These are phyloP conservation scores for Zosterops hypoxanthus DNA, from an alignment of 2,113 vertebrate species.

Conservation along the genomic window DNA sequence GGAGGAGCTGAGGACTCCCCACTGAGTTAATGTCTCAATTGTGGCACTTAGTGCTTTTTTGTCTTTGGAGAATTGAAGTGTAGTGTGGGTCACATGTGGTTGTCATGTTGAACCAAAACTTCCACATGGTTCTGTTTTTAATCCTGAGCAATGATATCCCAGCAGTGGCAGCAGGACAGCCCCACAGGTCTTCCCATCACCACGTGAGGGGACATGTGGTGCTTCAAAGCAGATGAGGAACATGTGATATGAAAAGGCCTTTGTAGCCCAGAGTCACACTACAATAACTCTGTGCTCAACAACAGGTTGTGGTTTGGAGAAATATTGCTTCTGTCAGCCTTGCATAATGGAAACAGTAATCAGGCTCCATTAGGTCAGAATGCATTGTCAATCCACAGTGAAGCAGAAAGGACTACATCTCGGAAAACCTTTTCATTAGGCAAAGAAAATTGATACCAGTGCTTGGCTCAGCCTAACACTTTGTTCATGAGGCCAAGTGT, in stretches of 20 bases:
- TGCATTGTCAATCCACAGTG: slow-evolving; percentile 59
- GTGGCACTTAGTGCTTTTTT: not conserved
- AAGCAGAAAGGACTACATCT: slow-evolving; percentile 60
- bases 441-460: slow-evolving; percentile 55
- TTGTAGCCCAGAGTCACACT: slow-evolving; percentile 13
- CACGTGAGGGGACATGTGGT: not conserved
- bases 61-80: not conserved
- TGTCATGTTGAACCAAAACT: not conserved
- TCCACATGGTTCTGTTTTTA: not conserved
- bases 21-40: not conserved
- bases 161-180: not conserved
- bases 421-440: slow-evolving; percentile 54
- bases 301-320: slow-evolving; percentile 54
- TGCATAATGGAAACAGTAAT: slow-evolving; percentile 59
- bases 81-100: not conserved
- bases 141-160: not conserved
- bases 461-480: slow-evolving; percentile 37
- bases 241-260: slow-evolving; percentile 46
- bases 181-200: not conserved
- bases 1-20: not conserved
- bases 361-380: slow-evolving; percentile 65
- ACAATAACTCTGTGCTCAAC: slow-evolving; percentile 21
- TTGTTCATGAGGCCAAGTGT: not conserved
- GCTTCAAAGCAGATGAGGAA: not conserved
- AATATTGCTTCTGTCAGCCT: slow-evolving; percentile 62